phyloP scores from a whole-genome alignment of 2,797 vertebrate genomes.

The Tragopan temminckii region DNA sequence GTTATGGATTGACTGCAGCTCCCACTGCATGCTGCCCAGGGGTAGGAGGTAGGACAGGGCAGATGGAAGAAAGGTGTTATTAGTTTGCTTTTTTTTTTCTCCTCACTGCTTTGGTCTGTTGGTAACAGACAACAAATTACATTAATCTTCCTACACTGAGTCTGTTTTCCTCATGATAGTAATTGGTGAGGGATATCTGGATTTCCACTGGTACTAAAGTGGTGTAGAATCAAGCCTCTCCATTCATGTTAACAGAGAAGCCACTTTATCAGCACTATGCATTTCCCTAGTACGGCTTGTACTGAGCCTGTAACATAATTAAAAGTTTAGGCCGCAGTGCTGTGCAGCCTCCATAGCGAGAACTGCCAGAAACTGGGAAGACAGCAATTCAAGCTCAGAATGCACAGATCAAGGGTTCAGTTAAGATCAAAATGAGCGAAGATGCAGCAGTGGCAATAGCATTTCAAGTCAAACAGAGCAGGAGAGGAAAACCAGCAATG shows the following conservation, averaged over 20 bases:
- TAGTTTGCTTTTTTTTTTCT: too few species aligned
- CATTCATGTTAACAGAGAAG: neutral
- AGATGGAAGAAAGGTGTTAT: neutral
- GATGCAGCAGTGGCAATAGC: accelerated
- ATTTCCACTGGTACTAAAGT: neutral
- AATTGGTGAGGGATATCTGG: neutral
- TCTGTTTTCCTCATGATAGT: too few species aligned
- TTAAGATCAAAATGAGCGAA: neutral
- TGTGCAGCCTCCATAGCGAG: accelerated
- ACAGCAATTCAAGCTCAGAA: neutral
- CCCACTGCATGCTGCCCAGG: neutral
- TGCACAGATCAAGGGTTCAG: accelerated
- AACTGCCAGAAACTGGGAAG: neutral
- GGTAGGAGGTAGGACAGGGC: neutral
- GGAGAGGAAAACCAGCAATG: neutral
- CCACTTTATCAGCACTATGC: neutral
- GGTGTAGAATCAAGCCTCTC: neutral
- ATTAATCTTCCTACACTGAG: too few species aligned
- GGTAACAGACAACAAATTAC: too few species aligned
- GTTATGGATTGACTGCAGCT: neutral
- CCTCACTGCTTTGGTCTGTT: too few species aligned
- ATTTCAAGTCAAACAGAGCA: neutral
- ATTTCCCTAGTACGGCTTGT: neutral
- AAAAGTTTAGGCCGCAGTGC: neutral
- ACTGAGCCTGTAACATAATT: neutral